phyloP scores from a whole-genome alignment of 2,888 invertebrate genomes.

The Xylocampa areola region DNA sequence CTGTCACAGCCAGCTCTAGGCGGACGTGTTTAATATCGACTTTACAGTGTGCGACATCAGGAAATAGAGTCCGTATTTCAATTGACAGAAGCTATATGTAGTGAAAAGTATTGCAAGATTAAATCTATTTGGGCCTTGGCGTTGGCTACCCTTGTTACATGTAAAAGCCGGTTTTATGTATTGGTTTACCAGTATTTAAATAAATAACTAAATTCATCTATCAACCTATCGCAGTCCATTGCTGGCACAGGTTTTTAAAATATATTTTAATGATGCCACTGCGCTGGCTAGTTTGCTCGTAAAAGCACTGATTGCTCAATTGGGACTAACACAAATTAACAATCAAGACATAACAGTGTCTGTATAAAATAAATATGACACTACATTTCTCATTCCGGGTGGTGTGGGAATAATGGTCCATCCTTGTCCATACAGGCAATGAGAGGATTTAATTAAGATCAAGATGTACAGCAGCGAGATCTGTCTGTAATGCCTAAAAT shows the following conservation, averaged over 20 bases:
- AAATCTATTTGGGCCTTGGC: slow-evolving; percentile 3
- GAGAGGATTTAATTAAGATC: too few species aligned
- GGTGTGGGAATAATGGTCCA: too few species aligned
- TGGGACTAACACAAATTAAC: slow-evolving; percentile 18
- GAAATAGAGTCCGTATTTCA: slow-evolving; percentile 30
- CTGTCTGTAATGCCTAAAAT: too few species aligned
- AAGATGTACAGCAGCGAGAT: too few species aligned
- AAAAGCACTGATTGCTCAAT: slow-evolving; percentile 35
- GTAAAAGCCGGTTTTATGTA: neutral
- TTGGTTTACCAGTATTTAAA: neutral
- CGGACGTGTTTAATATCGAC: slow-evolving; percentile 48
- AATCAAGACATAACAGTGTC: slow-evolving; percentile 20
- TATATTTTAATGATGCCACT: slow-evolving; percentile 5
- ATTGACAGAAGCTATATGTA: slow-evolving; percentile 14
- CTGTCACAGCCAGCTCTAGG: slow-evolving; percentile 40
- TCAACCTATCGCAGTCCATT: neutral
- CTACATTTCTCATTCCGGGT: neutral
- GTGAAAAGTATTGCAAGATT: slow-evolving; percentile 13
- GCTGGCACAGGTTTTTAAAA: neutral
- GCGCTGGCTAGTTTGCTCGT: slow-evolving; percentile 14
- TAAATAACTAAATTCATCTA: too few species aligned
- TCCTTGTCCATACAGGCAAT: too few species aligned
- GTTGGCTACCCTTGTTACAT: neutral
- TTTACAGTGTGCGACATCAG: slow-evolving; percentile 34
- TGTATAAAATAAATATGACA: slow-evolving; percentile 10